A percentile compares a stretch with the other conserved stretches of the same genome.
phyloP scores from a whole-genome alignment of 2,113 vertebrate genomes.

The Otocyon megalotis region DNA sequence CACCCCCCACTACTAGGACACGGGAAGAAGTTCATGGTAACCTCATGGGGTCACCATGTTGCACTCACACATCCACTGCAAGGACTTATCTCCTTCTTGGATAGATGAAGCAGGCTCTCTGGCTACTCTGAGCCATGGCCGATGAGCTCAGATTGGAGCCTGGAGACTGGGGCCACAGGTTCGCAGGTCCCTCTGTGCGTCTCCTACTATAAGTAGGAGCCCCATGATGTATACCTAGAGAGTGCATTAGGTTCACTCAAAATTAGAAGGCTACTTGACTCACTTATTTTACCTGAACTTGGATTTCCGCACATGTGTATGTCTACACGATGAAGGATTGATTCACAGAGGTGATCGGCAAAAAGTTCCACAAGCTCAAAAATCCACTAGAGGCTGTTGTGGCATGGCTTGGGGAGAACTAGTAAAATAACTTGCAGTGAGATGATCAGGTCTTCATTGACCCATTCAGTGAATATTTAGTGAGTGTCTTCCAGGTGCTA shows the following conservation, averaged over 20 bases:
- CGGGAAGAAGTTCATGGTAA: background rate
- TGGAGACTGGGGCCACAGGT: background rate
- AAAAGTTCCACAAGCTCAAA: background rate
- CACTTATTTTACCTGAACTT: background rate
- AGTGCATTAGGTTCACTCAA: background rate
- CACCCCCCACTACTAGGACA: background rate
- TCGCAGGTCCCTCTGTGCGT: background rate
- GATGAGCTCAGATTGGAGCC: background rate
- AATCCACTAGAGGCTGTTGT: background rate
- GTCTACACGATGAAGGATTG: background rate
- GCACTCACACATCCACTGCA: background rate
- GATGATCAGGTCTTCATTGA: background rate
- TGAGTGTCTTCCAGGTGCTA: background rate
- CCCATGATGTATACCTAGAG: background rate
- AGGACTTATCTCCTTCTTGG: background rate
- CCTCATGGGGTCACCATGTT: background rate
- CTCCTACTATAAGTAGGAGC: background rate
- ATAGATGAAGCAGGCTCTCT: background rate
- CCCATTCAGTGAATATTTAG: background rate
- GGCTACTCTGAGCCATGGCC: background rate
- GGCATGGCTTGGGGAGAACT: background rate
- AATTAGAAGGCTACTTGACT: background rate
- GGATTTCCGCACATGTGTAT: background rate
- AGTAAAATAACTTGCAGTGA: background rate
- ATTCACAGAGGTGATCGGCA: background rate